Evolutionary conservation across 2,797 vertebrate species (phyloP), one percentile per base, ranked within the genome.

Genomic region (Acomys russatus): DNA sequence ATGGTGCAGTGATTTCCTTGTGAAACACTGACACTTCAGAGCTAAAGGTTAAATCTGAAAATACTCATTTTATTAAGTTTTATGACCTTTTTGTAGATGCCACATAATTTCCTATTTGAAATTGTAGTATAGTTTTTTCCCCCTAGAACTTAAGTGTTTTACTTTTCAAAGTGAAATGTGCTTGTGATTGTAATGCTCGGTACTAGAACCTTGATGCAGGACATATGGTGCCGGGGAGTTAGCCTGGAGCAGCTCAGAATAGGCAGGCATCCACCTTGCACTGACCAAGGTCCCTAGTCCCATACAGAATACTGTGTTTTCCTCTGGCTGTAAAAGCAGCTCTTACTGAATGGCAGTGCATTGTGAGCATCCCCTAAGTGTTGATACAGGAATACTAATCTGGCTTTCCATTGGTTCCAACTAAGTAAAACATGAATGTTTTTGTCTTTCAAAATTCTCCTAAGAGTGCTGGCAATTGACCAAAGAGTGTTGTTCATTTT

Each of bases 361-460:
- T 64, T 95, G 28, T 92, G 51, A 84, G 30, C 11, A 71, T 92
- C 68, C n/a, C 59, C 94, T 92, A 86, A 89, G 63, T 92, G 59
- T 76, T 91, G 92, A 93, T 86, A 84, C 96, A 95, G 82, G 71
- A 94, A 44, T 35, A 86, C 6, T 33, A 92, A 79, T 83, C 88
- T 94, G 33, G 11, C 54, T 90, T 92, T 74, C 71, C 70, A 66
- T 54, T 89, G 51, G 64, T 76, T 95, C 96, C 61, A 95, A 49
- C 70, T 59, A 83, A 96, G 76, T 83, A 82, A 97, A 96, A 88
- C 93, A 84, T 61, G 38, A 12, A 63, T 30, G 15, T 73, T 95
- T 96, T 95, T 95, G 66, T 96, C 83, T 93, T 96, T 94, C 71
- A 87, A 30, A 97, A 95, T 94, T 89, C 70, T 92, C 74, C 35